These are phyloP conservation scores for Drosophila sp. DNA, from an alignment of 1,140 invertebrate genomes.

Conservation along the genomic window DNA sequence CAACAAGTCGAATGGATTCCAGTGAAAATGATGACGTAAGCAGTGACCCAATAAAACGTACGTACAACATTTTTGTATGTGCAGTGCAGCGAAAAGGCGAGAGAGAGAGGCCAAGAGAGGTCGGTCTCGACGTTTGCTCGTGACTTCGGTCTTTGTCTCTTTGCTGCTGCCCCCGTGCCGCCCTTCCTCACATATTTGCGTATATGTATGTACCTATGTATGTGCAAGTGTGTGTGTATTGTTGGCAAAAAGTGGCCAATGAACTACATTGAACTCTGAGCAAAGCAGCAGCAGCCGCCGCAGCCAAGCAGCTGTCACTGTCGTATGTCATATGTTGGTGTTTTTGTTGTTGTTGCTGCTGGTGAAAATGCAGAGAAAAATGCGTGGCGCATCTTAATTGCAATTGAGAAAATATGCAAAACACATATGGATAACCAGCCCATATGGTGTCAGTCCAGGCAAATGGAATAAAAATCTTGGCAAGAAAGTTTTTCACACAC, in stretches of 20 bases:
- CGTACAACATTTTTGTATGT: slow-evolving; percentile 23
- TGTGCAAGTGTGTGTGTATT: slow-evolving; percentile 29
- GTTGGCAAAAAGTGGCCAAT: slow-evolving; percentile 63
- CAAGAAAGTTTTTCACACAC: too few relatives aligned
- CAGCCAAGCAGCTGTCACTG: slow-evolving; percentile 17
- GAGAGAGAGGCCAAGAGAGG: slow-evolving; percentile 27
- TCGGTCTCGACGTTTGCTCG: slow-evolving; percentile 51
- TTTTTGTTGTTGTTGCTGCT: slow-evolving; percentile 12
- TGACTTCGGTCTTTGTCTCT: slow-evolving; percentile 60
- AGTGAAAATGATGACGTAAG: slow-evolving; percentile 61
- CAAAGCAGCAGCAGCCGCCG: slow-evolving; percentile 20
- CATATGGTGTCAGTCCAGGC: background rate
- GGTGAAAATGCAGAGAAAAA: slow-evolving; percentile 35
- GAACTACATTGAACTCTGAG: slow-evolving; percentile 65
- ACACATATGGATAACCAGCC: background rate
- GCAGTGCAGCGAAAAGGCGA: background rate
- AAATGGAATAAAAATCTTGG: background rate
- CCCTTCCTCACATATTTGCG: background rate
- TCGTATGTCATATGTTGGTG: slow-evolving; percentile 34
- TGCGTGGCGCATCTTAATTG: slow-evolving; percentile 26
- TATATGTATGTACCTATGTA: background rate
- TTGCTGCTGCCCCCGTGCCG: background rate
- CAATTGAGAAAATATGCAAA: slow-evolving; percentile 17
- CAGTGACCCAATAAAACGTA: slow-evolving; percentile 60
- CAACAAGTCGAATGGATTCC: slow-evolving; percentile 31